A percentile compares a stretch with the other conserved stretches of the same genome.
Evolutionary conservation across 2,797 vertebrate species (phyloP).

Genomic region (Hoplostethus mediterraneus): DNA sequence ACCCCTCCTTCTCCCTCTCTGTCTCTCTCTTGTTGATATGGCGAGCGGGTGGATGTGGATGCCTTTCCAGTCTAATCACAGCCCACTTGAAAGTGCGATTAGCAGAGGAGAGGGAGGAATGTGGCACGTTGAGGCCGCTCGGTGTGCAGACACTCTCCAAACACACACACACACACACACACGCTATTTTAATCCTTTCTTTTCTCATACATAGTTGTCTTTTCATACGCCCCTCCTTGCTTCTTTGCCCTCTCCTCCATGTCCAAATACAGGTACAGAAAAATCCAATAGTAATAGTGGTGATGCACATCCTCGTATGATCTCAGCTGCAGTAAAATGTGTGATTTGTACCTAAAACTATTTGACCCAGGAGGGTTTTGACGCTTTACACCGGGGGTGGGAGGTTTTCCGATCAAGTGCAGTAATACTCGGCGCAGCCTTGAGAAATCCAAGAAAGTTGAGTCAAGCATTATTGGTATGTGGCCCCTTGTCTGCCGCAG

Average conservation of each 20-base stretch:
- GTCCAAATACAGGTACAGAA: neutral
- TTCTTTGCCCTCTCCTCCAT: conserved; percentile 28
- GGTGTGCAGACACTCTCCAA: neutral
- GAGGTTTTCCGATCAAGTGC: neutral
- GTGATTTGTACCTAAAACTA: neutral
- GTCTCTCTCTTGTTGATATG: conserved; percentile 25
- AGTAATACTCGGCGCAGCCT: conserved; percentile 5
- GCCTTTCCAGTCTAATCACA: conserved; percentile 79
- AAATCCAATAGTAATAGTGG: no score
- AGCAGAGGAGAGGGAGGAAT: conserved; percentile 67
- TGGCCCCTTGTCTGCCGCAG: conserved; percentile 30
- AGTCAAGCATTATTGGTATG: conserved; percentile 58
- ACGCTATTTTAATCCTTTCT: neutral
- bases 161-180: conserved; percentile 37
- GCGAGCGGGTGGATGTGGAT: conserved; percentile 54
- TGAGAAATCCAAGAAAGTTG: conserved; percentile 40
- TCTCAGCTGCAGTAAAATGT: no score
- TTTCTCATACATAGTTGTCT: neutral
- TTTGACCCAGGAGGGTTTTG: conserved; percentile 12
- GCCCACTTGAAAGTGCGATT: conserved; percentile 75
- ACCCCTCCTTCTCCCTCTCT: conserved; percentile 9
- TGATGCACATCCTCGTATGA: no score
- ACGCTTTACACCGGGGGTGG: neutral
- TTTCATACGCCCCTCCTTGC: neutral
- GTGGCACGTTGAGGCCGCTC: conserved; percentile 33